Base-by-base conservation (phyloP, 2,797 vertebrate species). In the Paguma larvata region DNA sequence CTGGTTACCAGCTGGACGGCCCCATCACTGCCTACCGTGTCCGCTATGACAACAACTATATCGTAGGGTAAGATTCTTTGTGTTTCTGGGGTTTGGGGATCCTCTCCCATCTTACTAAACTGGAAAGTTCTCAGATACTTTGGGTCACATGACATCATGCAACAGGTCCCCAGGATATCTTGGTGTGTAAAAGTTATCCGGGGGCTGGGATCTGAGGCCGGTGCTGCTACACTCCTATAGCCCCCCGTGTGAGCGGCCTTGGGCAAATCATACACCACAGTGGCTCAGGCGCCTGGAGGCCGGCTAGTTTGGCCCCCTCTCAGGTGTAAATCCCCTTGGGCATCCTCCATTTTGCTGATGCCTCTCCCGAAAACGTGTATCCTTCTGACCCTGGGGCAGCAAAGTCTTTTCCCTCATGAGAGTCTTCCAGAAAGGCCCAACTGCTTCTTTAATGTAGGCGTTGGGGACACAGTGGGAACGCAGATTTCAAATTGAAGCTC, bases 1-100 rank as follows among this genome's bases (percentile, higher is more conserved):
- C 98, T 23, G 97, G 98, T 30, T 97, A 98, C 97, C 98, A 98
- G 80, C 30, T 98, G 68, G 98, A 98, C 0, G 98, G 98, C 12
- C 97, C 98, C 46, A 98, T 98, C 97, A 98, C 98, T 0, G 98
- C 98, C 68, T 0, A 98, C 1, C 97, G 98, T 0, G 0, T 98
- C 72, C 89, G 98, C 5, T 44, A 86, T 34, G 98, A 70, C 93
- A 68, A 0, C 25, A 34, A 68, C 44, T 98, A 87, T 87, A 98
- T 98, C 1, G 68, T 97, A n/a, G 98, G 98, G 98, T 98, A 90
- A 98, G 98, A 16, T 1, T 65, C 86, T 82, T 75, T 9, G 10
- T 32, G 25, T 82, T 46, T 73, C 77, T 89, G 46, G 44, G 48
- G 6, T 59, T 78, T 80, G 67, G 72, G 32, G 44, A n/a, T 56